These are phyloP conservation scores for Oppia nitens DNA, from an alignment of 1,140 invertebrate genomes.

Conservation along the genomic window DNA sequence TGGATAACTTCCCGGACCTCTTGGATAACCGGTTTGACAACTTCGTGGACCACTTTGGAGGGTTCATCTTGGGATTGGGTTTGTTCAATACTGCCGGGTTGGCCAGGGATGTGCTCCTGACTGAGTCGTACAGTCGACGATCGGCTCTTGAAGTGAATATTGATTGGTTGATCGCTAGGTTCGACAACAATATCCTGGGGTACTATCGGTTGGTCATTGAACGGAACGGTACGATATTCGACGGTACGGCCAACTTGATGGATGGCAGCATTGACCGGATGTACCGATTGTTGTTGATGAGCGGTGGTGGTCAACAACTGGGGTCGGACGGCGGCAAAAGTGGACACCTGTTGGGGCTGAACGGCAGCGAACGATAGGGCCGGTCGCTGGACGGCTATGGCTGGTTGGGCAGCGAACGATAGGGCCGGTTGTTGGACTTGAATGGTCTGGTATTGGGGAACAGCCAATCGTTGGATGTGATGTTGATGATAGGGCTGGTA, in stretches of 20 bases:
- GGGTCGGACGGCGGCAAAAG: not conserved
- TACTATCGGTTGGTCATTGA: not conserved
- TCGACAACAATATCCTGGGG: conserved; percentile 6
- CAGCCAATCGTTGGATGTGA: too few relatives aligned
- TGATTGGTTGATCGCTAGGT: conserved; percentile 2
- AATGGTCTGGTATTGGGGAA: too few relatives aligned
- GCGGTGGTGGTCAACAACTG: not conserved
- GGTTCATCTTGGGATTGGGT: not conserved
- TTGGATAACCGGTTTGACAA: conserved; percentile 6
- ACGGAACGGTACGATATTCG: not conserved
- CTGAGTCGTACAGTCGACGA: not conserved
- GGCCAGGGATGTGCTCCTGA: not conserved
- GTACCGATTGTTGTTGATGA: not conserved
- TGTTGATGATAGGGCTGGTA: too few relatives aligned
- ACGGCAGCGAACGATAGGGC: not conserved
- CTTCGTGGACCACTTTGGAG: conserved; percentile 1
- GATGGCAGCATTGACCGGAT: conserved; percentile 1
- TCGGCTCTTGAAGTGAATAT: conserved; percentile 7
- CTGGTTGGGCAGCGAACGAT: not conserved
- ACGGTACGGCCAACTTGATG: conserved; percentile 1
- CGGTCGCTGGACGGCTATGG: not conserved
- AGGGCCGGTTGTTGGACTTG: conserved; percentile 1
- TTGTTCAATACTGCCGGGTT: not conserved
- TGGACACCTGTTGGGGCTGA: not conserved
- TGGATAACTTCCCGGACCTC: conserved; percentile 7